Base-by-base conservation (phyloP, 2,888 invertebrate species). In the Dolichomitus sp. region DNA sequence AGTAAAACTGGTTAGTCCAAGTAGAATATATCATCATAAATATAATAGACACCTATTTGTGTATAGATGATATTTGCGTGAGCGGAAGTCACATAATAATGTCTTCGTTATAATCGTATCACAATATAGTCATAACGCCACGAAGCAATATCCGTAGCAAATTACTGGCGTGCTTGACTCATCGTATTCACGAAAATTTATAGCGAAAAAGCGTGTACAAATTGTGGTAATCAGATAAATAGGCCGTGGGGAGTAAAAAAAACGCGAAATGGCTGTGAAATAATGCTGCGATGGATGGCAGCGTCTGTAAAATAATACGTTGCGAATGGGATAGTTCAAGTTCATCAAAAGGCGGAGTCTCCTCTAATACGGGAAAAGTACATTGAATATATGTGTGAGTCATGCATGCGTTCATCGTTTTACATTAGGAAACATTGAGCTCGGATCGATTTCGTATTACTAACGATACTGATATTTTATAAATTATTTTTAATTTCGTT, bases 111-210 rank as follows among this genome's bases (percentile, higher is more conserved):
- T 68, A 54, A 63, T 81, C 68, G 73, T 48, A 40, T 54, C 11
- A 63, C 45, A 78, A 70, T 59, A 70, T 59, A 69, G 50, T 57
- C 48, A 73, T 74, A 42, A 66, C 80, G 80, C 68, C 61, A 77
- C 68, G 57, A 83, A 83, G 83, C 80, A 61, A 65, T 45, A 59
- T 66, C 4, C 40, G 27, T n/a, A n/a, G 5, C 45, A 19, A 63
- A 83, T 72, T 45, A 65, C 50, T 57, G 33, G 50, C 76, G 76
- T 83, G 76, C 80, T 76, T 76, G n/a, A n/a, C 7, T 45, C 50
- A 12, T 61, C 27, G 59, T 48, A 76, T 72, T 23, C 40, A 45
- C 33, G 59, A 52, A 48, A 61, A 83, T 75, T 70, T 40, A 70
- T 80, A 75, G 72, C 72, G 19, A 65, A 54, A 45, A 78, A 70